Conservation (phyloP, 2,888 invertebrate genomes). For the Tanytarsus gracilentus region DNA sequence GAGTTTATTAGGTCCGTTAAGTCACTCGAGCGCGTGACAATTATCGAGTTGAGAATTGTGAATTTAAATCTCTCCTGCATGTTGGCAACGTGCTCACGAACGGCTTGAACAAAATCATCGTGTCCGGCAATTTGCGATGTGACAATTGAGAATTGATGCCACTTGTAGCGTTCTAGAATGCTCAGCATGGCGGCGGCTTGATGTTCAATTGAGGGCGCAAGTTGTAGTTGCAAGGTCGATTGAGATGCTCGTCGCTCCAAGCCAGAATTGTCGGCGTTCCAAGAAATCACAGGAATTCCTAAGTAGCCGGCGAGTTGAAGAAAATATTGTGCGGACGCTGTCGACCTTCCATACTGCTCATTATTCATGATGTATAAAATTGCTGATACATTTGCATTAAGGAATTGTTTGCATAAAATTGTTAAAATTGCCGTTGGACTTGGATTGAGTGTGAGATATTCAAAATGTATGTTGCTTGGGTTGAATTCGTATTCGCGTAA, state of each 20-base stretch:
- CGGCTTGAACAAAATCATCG: constrained; percentile 91
- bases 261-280: constrained; percentile 97
- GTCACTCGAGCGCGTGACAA: constrained; percentile 69
- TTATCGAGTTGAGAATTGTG: constrained; percentile 76
- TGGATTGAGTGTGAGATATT: constrained; percentile 61
- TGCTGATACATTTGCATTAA: constrained; percentile 80
- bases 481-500: constrained; percentile 55
- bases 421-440: constrained; percentile 77
- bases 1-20: constrained; percentile 75
- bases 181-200: constrained; percentile 94
- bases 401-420: constrained; percentile 80
- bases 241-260: constrained; percentile 70
- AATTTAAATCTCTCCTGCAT: constrained; percentile 72
- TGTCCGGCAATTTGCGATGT: constrained; percentile 90
- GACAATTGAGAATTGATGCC: constrained; percentile 92
- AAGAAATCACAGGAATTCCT: constrained; percentile 92
- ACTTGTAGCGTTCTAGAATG: constrained; percentile 88
- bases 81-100: constrained; percentile 75
- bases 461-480: constrained; percentile 52
- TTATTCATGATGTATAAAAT: constrained; percentile 93
- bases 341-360: constrained; percentile 86
- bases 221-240: constrained; percentile 80
- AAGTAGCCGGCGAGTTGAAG: constrained; percentile 85
- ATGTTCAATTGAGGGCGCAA: constrained; percentile 94
- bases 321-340: constrained; percentile 89